Evolutionary conservation across 2,888 invertebrate species (phyloP).

Genomic region (Dorcus parallelipipedus): DNA sequence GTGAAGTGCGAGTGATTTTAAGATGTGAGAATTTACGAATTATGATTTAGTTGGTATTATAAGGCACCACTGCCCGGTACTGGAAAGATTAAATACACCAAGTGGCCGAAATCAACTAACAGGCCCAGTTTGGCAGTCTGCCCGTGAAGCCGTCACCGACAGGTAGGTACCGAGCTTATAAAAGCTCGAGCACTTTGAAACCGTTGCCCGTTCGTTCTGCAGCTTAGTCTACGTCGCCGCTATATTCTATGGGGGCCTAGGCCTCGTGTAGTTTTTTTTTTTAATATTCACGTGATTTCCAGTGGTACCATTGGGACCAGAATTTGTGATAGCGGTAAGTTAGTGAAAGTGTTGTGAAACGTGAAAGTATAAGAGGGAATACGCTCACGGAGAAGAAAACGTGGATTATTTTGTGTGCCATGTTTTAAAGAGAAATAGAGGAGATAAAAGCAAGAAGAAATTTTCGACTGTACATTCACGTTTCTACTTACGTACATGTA

Average conservation of each 20-base stretch:
- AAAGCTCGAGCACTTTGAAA: constrained; percentile 53
- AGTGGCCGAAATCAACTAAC: constrained; percentile 6
- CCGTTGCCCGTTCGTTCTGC: constrained; percentile 58
- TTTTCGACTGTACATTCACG: too few relatives aligned
- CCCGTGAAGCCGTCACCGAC: constrained; percentile 45
- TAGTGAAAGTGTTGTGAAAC: constrained; percentile 20
- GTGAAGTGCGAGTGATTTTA: too few relatives aligned
- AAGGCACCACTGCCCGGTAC: neutral
- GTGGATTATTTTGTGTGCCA: neutral
- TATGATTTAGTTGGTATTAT: too few relatives aligned
- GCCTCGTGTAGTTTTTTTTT: constrained; percentile 30
- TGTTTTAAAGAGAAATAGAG: constrained; percentile 1
- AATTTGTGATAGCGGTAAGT: constrained; percentile 48
- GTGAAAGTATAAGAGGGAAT: neutral
- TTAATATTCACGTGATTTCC: constrained; percentile 25
- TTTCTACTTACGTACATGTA: too few relatives aligned
- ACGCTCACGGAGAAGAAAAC: neutral
- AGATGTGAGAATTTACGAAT: too few relatives aligned
- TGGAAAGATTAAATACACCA: constrained; percentile 1
- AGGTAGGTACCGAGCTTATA: constrained; percentile 58
- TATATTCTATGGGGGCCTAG: constrained; percentile 43
- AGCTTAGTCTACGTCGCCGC: constrained; percentile 44
- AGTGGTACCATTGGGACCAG: constrained; percentile 45
- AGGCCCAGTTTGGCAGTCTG: constrained; percentile 41
- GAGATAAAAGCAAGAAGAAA: constrained; percentile 1